Evolutionary conservation across 2,888 invertebrate genomes (phyloP), one percentile per base, ranked within the genome.

Genomic region (Eupelmus urozonus): DNA sequence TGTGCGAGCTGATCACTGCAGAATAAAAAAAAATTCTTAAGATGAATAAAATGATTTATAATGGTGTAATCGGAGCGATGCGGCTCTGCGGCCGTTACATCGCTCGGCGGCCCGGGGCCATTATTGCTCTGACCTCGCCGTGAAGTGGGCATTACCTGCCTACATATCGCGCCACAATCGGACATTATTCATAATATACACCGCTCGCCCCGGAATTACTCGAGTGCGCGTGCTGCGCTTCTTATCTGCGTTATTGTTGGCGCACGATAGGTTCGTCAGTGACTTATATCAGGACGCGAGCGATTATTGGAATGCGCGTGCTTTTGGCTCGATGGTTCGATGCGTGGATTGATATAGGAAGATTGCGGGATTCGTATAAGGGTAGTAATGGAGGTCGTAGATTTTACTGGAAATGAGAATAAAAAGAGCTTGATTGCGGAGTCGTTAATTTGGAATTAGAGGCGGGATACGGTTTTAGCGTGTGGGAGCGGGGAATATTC

Each of bases 21-120:
- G 34, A n/a, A 67, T 1, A 20, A 67, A 53, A 67, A 85, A 86
- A 86, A 85, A 67, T 13, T 7, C 11, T 9, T 83, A 83, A 85
- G 81, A 81, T 79, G 83, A 85, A 40, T 25, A 83, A 80, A 82
- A 83, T 87, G 87, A 88, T 87, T 88, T 87, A 87, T 87, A 87
- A 86, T 84, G 84, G 86, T 82, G 86, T 88, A 87, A 88, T 87
- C 85, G 83, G 85, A 85, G 84, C 84, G 83, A 81, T 80, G 34
- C 34, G 34, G 9, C 9, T 3, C 34, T 81, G 84, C 85, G 9
- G 34, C 34, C 34, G 9, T 34, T 34, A 34, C 9, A 34, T 34
- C 34, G 34, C 34, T 34, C 5, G 13, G 29, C 49, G 42, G n/a
- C n/a, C 83, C 78, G 79, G 76, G 81, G 84, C 82, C 82, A 83